These are phyloP conservation scores for Trissolcus japonicus DNA, from an alignment of 2,888 invertebrate species.

Conservation along the genomic window DNA sequence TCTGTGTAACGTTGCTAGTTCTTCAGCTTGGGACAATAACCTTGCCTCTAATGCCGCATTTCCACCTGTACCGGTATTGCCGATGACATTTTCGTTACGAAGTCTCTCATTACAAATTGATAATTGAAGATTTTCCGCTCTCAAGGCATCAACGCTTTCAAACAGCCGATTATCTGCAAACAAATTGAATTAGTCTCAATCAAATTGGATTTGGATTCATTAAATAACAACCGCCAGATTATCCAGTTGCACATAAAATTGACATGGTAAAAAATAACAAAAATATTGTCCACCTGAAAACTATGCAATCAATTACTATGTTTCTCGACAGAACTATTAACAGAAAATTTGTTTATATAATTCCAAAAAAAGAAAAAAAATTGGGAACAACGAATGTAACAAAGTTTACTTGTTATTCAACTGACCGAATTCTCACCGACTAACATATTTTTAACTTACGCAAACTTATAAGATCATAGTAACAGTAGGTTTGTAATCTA, in stretches of 20 bases:
- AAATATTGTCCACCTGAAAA: no score
- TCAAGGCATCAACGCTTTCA: conserved; percentile 87
- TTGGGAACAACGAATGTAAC: no score
- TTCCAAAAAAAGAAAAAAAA: no score
- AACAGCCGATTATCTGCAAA: conserved; percentile 84
- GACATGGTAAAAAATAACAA: no score
- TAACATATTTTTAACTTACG: conserved; percentile 80
- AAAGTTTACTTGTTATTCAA: no score
- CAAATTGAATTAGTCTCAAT: no score
- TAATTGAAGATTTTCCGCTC: conserved; percentile 89
- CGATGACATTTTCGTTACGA: conserved; percentile 79
- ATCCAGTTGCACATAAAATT: no score
- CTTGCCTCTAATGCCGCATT: conserved; percentile 90
- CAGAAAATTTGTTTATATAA: no score
- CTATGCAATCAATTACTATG: no score
- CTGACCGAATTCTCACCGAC: background rate
- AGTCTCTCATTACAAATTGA: conserved; percentile 91
- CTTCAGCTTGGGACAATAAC: conserved; percentile 91
- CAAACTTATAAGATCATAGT: conserved; percentile 87
- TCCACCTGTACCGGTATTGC: conserved; percentile 78
- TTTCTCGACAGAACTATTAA: no score
- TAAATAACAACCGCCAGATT: no score
- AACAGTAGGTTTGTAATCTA: conserved; percentile 84
- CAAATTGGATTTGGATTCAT: conserved; percentile 1
- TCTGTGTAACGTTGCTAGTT: conserved; percentile 91